Evolutionary conservation across 2,888 invertebrate genomes (phyloP), one percentile per base, ranked within the genome.

Genomic region (Polietes domitor): DNA sequence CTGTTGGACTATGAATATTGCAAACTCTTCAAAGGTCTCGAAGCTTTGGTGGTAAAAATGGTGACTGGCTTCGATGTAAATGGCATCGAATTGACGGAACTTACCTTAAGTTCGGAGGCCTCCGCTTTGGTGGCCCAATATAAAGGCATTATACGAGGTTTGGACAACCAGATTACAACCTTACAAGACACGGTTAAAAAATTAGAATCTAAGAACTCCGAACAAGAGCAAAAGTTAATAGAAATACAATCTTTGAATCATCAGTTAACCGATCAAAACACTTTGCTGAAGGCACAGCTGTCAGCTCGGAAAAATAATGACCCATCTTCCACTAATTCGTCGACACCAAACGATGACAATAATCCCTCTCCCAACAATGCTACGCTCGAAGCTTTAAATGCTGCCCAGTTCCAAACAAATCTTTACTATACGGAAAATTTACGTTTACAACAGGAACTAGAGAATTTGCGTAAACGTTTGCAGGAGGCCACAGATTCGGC

Each of bases 1-100:
- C 93, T 98, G 76, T 94, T 99, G 55, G 99, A 99, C 92, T 97
- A 97, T 91, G 98, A 98, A 92, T 99, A 99, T 93, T 98, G 98
- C 89, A 95, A 96, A 89, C 93, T 99, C 28, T 97, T 98, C 91
- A 99, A 98, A 92, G 94, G 94, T 0, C 92, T 96, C 41, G 97
- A 97, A 93, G 94, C 93, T 15, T 89, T 93, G 53, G 93, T 94
- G 79, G 91, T 93, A 15, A 94, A 94, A 89, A 92, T 94, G 5
- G 92, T 94, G 1, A 91, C 89, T 75, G 93, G 89, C 88, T 93
- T 88, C 89, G 93, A 92, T 89, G 92, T 88, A 87, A 93, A 90
- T 88, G 93, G 87, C 89, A 93, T 91, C 89, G 94, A 87, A 75
- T 90, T 94, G 61, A 93, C 94, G 0, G 94, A 94, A 74, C 87